These are phyloP conservation scores for Hyla sarda DNA, from an alignment of 2,113 vertebrate species.

Conservation along the genomic window DNA sequence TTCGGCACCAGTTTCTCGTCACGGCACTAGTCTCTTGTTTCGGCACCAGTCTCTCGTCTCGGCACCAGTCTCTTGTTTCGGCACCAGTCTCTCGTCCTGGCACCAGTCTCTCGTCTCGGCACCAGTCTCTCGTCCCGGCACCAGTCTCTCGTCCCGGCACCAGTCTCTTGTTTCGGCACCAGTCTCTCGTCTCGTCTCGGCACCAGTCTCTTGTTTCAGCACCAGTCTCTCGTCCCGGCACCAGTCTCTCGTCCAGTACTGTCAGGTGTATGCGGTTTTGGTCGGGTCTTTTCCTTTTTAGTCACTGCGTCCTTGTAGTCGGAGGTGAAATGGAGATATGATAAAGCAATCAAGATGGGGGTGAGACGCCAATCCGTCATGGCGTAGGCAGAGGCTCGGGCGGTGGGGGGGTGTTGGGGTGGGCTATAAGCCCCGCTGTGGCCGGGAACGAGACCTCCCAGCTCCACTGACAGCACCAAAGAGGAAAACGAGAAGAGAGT, in stretches of 20 bases:
- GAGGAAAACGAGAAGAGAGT: background rate
- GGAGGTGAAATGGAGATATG: conserved; percentile 53
- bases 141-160: conserved; percentile 1
- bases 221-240: background rate
- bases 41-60: background rate
- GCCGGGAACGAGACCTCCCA: background rate
- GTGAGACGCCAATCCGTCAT: conserved; percentile 13
- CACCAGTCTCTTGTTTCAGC: too few species aligned
- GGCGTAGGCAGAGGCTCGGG: conserved; percentile 17
- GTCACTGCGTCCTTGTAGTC: conserved; percentile 32
- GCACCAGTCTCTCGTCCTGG: background rate
- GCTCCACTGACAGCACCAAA: conserved; percentile 12
- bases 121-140: background rate
- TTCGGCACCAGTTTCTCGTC: background rate
- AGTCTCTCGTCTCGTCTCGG: background rate
- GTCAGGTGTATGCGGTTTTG: conserved; percentile 13
- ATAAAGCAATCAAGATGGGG: conserved; percentile 11
- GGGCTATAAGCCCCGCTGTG: too few species aligned
- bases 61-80: background rate
- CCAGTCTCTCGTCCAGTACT: background rate
- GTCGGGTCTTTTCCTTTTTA: conserved; percentile 1
- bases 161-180: too few species aligned
- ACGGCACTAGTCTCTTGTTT: background rate
- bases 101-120: background rate
- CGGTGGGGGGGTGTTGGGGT: background rate